Evolutionary conservation across 2,888 invertebrate genomes (phyloP).

Genomic region (Polyommatus iphigenia): DNA sequence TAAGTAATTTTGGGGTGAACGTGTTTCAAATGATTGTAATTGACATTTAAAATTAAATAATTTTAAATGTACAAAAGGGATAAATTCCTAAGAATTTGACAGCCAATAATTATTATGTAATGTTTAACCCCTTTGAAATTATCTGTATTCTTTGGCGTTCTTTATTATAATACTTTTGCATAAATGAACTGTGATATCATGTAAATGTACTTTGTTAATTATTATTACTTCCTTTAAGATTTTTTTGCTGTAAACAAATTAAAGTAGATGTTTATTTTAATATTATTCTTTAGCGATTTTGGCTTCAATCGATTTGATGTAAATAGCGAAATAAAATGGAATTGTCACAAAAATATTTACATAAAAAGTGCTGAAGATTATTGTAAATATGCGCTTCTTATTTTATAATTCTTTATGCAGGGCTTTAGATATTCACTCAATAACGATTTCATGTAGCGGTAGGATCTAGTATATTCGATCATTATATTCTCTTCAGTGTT

Average conservation of each 20-base stretch:
- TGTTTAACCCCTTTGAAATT: constrained; percentile 45
- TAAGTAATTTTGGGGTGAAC: background rate
- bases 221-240: constrained; percentile 61
- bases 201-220: constrained; percentile 73
- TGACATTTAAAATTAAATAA: background rate
- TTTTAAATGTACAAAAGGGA: background rate
- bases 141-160: constrained; percentile 45
- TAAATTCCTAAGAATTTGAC: background rate
- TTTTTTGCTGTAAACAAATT: constrained; percentile 48
- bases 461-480: constrained; percentile 25
- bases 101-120: background rate
- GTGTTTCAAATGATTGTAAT: background rate
- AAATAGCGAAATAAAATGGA: constrained; percentile 62
- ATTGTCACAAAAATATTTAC: constrained; percentile 63
- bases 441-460: constrained; percentile 13
- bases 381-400: constrained; percentile 67
- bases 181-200: constrained; percentile 80
- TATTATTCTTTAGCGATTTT: constrained; percentile 46
- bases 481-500: constrained; percentile 14
- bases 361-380: constrained; percentile 55
- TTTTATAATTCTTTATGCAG: constrained; percentile 27
- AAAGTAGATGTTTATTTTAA: constrained; percentile 42
- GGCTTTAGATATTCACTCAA: constrained; percentile 26
- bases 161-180: constrained; percentile 65
- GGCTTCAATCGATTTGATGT: constrained; percentile 63